phyloP scores from a whole-genome alignment of 2,888 invertebrate genomes.

The Scaptomyza cyrtandrae region DNA sequence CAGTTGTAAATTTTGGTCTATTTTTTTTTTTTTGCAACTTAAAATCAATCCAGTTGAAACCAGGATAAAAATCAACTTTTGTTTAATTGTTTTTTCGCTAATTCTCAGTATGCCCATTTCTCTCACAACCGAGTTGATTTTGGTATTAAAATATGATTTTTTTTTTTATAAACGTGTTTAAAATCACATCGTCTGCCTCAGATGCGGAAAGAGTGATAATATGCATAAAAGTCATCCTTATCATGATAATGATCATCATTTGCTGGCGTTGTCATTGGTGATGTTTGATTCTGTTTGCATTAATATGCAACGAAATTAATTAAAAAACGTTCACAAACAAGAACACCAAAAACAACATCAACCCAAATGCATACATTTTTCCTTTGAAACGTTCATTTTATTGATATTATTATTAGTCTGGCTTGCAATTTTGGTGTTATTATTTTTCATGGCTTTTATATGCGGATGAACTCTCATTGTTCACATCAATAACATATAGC shows the following conservation, averaged over 20 bases:
- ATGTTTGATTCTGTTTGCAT: conserved; percentile 23
- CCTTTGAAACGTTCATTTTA: conserved; percentile 10
- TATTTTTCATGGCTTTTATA: conserved; percentile 1
- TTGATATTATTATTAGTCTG: conserved; percentile 1
- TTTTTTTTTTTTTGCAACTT: too few relatives aligned
- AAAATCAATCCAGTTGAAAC: too few relatives aligned
- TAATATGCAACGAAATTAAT: conserved; percentile 51
- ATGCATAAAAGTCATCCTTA: conserved; percentile 9
- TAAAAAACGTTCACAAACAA: conserved; percentile 53
- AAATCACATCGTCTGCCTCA: too few relatives aligned
- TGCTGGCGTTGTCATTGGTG: conserved; percentile 32
- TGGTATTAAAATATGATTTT: too few relatives aligned
- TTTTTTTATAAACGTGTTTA: too few relatives aligned
- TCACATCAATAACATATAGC: not conserved
- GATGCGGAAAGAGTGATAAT: too few relatives aligned
- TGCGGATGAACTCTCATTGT: not conserved
- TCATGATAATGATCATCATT: not conserved
- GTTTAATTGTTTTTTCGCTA: too few relatives aligned
- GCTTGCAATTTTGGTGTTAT: not conserved
- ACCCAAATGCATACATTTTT: not conserved
- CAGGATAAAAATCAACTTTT: too few relatives aligned
- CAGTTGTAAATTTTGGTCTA: too few relatives aligned
- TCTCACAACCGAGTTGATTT: too few relatives aligned
- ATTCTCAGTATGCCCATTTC: too few relatives aligned
- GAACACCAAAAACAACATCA: conserved; percentile 9